Conservation (phyloP, 1,140 invertebrate species). For the Lordiphosa collinella region DNA sequence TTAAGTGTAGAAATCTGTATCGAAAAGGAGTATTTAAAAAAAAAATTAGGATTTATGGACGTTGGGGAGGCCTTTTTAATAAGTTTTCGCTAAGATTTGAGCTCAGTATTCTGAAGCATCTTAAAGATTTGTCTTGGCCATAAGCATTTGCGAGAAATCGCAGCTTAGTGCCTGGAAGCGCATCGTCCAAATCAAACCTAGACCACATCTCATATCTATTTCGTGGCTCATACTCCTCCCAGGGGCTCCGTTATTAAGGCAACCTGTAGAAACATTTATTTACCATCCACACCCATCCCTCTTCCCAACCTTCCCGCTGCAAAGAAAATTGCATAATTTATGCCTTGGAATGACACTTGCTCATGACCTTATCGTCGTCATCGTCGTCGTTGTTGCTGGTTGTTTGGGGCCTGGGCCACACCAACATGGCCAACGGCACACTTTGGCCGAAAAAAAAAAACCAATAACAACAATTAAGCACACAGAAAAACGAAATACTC, state of each 20-base stretch:
- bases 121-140: too few species aligned
- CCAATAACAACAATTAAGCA: constrained; percentile 76
- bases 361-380: constrained; percentile 72
- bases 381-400: constrained; percentile 34
- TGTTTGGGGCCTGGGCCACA: constrained; percentile 18
- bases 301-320: background rate
- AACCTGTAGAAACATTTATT: constrained; percentile 38
- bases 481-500: constrained; percentile 6
- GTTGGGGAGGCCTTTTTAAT: too few species aligned
- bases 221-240: too few species aligned
- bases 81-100: too few species aligned
- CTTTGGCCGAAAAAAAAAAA: constrained; percentile 34
- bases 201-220: too few species aligned
- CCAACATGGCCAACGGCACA: constrained; percentile 54
- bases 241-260: constrained; percentile 3
- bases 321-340: constrained; percentile 63
- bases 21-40: too few species aligned
- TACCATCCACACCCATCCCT: constrained; percentile 24
- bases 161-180: too few species aligned
- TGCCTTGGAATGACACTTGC: constrained; percentile 74
- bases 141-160: too few species aligned
- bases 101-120: too few species aligned
- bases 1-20: too few species aligned
- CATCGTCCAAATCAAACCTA: too few species aligned
- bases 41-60: too few species aligned